phyloP scores from a whole-genome alignment of 1,140 invertebrate species.

The Physella acuta region DNA sequence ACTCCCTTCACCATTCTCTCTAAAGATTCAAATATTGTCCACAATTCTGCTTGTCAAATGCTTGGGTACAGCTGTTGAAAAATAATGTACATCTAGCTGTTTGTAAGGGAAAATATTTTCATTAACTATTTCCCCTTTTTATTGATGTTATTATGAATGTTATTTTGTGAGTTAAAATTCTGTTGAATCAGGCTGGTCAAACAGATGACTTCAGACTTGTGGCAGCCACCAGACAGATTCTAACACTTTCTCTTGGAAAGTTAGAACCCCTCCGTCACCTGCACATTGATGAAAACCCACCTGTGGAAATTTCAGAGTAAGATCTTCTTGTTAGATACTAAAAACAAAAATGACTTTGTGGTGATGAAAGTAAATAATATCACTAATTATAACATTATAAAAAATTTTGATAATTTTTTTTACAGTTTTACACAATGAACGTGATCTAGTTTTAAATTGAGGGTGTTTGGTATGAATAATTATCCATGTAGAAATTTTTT shows the following conservation, averaged over 20 bases:
- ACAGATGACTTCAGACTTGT: conserved; percentile 33
- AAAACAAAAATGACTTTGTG: not conserved
- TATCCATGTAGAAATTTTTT: no score
- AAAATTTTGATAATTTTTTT: no score
- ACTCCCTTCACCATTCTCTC: not conserved
- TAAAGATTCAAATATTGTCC: not conserved
- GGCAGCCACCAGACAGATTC: conserved; percentile 35
- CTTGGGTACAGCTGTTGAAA: not conserved
- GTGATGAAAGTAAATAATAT: not conserved
- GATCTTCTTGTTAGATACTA: conserved; percentile 14
- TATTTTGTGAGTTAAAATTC: not conserved
- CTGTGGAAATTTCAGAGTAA: conserved; percentile 42
- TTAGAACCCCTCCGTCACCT: conserved; percentile 32
- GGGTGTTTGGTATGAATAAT: no score
- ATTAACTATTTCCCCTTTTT: not conserved
- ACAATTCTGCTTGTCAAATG: not conserved
- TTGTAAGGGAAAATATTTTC: not conserved
- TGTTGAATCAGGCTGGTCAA: conserved; percentile 1
- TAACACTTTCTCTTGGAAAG: conserved; percentile 31
- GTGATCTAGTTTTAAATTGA: no score
- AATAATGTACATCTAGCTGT: not conserved
- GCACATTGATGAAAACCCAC: conserved; percentile 30
- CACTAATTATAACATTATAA: not conserved
- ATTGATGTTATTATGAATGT: not conserved
- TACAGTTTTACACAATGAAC: no score